Conservation (phyloP, 23 tunicate species). For the Phallusia fumigata region DNA sequence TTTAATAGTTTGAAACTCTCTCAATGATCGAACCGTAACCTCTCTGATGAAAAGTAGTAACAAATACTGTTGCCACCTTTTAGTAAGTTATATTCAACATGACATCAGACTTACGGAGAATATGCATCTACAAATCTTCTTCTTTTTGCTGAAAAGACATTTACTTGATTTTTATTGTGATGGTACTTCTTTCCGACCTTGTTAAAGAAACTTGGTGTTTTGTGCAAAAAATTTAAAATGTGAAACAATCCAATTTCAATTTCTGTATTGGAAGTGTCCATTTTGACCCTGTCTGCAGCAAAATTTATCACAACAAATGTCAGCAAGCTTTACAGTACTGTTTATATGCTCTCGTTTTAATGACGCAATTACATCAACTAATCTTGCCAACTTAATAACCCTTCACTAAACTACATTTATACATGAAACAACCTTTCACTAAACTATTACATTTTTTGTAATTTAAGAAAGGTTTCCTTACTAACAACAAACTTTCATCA, state of each 20-base stretch:
- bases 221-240: background rate
- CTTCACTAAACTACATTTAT: too few relatives aligned
- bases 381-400: too few relatives aligned
- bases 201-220: background rate
- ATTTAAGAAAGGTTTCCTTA: too few relatives aligned
- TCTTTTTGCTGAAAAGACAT: background rate
- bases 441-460: too few relatives aligned
- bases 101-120: background rate
- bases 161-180: background rate
- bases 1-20: background rate
- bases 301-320: too few relatives aligned
- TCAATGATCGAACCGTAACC: background rate
- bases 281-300: too few relatives aligned
- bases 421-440: too few relatives aligned
- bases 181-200: background rate
- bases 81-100: background rate
- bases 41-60: background rate
- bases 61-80: background rate
- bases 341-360: too few relatives aligned
- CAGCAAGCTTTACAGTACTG: too few relatives aligned
- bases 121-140: conserved; percentile 7
- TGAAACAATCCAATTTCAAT: background rate
- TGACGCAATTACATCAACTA: too few relatives aligned
- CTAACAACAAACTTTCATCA: too few relatives aligned
- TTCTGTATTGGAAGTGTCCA: too few relatives aligned